Evolutionary conservation across 2,888 invertebrate species (phyloP), one percentile per base, ranked within the genome.

Genomic region (Lacanobia oleracea): DNA sequence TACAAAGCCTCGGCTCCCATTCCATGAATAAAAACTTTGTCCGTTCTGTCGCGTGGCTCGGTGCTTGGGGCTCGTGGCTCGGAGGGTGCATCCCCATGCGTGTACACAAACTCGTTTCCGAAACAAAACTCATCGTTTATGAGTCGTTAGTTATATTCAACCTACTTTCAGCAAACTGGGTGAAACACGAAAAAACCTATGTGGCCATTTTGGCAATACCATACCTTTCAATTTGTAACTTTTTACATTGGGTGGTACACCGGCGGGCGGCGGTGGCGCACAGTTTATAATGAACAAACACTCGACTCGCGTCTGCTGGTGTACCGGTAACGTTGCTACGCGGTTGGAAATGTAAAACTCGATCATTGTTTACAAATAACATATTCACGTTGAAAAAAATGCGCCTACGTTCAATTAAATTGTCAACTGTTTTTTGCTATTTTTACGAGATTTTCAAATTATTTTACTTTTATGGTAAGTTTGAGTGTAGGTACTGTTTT

Each of bases 231-330:
- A 74, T 67, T 48, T 71, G 70, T 51, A 79, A 61, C 70, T 79
- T 82, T 70, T 74, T 50, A 65, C 51, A 69, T 78, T 61, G 18
- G 60, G 23, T n/a, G 61, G 40, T 37, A 40, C 43, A 53, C 12
- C 43, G 33, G 33, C 48, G 43, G 27, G 18, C 16, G 12, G 67
- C 27, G 48, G 6, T 48, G 16, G 48, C 18, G 16, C 9, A 23
- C 80, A 54, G 51, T 63, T 67, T 27, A n/a, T 79, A 79, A 74
- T 67, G 50, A 74, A 75, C 62, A 67, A 79, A 63, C 62, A 79
- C 27, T 73, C 59, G 57, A 14, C 27, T 50, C 43, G 43, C 37
- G 51, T 51, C 27, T 27, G 48, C 45, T 40, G 6, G 43, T 51
- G 48, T 27, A 27, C n/a, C 43, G 45, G 27, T 51, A 27, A 48